A percentile compares a stretch with the other conserved stretches of the same genome.
These are phyloP conservation scores for Euwallacea fornicatus DNA, from an alignment of 1,140 invertebrate species.

Conservation along the genomic window DNA sequence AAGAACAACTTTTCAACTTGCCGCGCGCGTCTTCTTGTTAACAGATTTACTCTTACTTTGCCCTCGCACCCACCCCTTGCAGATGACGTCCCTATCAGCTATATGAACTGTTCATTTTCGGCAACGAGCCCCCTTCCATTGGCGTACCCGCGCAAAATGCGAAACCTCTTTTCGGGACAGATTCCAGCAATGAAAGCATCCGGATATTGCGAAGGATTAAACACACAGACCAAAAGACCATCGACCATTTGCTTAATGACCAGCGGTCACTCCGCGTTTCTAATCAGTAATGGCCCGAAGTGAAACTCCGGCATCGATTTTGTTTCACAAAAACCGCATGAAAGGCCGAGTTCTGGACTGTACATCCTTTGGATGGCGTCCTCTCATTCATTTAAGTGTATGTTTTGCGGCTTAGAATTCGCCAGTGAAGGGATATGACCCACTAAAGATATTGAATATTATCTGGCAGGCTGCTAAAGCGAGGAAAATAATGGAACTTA, in stretches of 20 bases:
- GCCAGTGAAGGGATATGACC: too few relatives aligned
- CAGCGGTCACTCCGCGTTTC: neutral
- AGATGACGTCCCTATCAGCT: conserved; percentile 8
- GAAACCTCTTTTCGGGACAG: neutral
- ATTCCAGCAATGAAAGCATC: neutral
- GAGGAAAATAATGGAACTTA: too few relatives aligned
- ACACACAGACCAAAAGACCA: neutral
- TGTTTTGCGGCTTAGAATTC: too few relatives aligned
- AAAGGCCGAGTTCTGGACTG: neutral
- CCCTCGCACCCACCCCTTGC: conserved; percentile 1
- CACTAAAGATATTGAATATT: too few relatives aligned
- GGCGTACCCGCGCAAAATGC: neutral
- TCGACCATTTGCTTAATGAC: conserved; percentile 10
- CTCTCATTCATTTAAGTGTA: too few relatives aligned
- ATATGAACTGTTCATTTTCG: neutral
- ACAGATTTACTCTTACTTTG: conserved; percentile 27
- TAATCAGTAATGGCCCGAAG: conserved; percentile 10
- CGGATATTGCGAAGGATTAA: neutral
- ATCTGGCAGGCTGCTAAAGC: too few relatives aligned
- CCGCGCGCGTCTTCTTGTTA: conserved; percentile 33
- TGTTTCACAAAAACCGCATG: neutral
- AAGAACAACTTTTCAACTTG: conserved; percentile 30
- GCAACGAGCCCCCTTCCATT: neutral
- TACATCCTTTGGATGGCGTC: too few relatives aligned
- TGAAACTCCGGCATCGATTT: neutral